Evolutionary conservation across 2,113 vertebrate genomes (phyloP).

Genomic region (Sclerurus mexicanus): DNA sequence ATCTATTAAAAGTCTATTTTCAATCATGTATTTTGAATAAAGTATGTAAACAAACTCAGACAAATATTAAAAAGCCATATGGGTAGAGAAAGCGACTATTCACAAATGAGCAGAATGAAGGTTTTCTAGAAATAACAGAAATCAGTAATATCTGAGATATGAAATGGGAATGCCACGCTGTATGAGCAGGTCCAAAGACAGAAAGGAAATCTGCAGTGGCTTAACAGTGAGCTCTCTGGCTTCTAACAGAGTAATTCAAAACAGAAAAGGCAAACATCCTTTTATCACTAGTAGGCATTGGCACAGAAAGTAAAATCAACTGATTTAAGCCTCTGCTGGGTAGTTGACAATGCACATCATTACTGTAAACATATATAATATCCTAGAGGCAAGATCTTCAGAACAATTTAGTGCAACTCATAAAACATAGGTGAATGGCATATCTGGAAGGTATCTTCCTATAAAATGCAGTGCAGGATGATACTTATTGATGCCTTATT

Average conservation of each 20-base stretch:
- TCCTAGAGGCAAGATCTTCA: background rate
- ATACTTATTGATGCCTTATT: slow-evolving; percentile 31
- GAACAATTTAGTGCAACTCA: background rate
- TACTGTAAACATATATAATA: background rate
- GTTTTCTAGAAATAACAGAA: background rate
- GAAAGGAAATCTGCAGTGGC: background rate
- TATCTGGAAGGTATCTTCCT: background rate
- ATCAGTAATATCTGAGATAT: background rate
- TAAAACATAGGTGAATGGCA: background rate
- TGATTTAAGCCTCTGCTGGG: background rate
- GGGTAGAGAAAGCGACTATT: background rate
- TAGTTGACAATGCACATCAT: background rate
- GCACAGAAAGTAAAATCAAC: background rate
- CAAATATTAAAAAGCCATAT: background rate
- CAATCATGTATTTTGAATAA: background rate
- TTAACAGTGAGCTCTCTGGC: background rate
- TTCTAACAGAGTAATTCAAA: slow-evolving; percentile 3
- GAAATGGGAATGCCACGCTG: background rate
- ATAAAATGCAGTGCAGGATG: background rate
- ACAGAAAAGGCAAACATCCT: background rate
- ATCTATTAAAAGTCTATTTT: background rate
- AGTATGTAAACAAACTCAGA: background rate
- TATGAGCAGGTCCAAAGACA: background rate
- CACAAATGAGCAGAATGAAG: background rate
- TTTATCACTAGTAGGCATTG: background rate